A percentile compares a stretch with the other conserved stretches of the same genome.
Conservation (phyloP, 2,113 vertebrate species). For the Laticauda colubrina region DNA sequence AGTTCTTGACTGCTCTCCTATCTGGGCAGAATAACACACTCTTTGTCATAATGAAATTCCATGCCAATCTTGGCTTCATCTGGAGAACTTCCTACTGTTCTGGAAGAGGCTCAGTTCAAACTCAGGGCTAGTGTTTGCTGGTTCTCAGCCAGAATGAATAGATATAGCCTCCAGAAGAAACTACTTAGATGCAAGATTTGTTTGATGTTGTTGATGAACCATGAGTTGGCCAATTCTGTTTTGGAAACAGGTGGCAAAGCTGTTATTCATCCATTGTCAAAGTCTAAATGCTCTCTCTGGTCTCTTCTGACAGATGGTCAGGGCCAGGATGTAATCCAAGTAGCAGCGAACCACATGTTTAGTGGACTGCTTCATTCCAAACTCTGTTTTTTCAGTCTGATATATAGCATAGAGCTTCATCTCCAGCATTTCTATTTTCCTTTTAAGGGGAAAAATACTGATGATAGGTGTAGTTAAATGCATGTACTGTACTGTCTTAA, state of each 20-base stretch:
- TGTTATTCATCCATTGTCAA: slow-evolving; percentile 1
- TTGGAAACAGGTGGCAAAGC: not conserved
- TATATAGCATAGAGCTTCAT: not conserved
- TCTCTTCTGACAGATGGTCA: not conserved
- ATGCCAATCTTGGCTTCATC: not conserved
- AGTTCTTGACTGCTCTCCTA: not conserved
- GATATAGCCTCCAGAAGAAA: not conserved
- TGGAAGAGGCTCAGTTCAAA: not conserved
- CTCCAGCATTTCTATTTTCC: not conserved
- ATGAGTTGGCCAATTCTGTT: not conserved
- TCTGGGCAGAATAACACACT: not conserved
- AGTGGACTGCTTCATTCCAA: not conserved
- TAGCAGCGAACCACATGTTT: not conserved
- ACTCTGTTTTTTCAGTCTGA: not conserved
- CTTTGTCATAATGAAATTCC: not conserved
- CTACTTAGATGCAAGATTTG: not conserved
- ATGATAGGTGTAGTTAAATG: not conserved
- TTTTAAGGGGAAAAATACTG: not conserved
- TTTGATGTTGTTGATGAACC: not conserved
- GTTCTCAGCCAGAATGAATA: not conserved
- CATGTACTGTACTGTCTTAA: not conserved
- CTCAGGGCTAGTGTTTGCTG: not conserved
- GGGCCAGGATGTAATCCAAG: not conserved
- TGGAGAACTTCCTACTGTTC: not conserved
- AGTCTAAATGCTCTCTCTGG: not conserved